A percentile compares a stretch with the other conserved stretches of the same genome.
phyloP scores from a whole-genome alignment of 2,113 vertebrate genomes.

The Thunnus thynnus region DNA sequence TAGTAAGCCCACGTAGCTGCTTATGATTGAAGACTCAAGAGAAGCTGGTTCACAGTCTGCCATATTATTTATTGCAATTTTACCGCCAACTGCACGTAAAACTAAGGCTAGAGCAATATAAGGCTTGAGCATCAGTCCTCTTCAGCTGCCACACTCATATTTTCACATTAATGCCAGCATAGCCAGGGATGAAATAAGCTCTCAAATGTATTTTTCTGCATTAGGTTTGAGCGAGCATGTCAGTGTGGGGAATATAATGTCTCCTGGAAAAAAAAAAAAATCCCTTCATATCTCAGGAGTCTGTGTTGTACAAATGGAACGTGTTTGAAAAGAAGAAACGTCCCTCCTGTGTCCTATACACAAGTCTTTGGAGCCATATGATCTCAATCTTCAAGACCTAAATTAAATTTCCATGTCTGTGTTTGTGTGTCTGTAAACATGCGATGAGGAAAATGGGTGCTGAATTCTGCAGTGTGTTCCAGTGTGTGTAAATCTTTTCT shows the following conservation, averaged over 20 bases:
- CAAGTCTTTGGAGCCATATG: not conserved
- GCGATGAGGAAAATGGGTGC: not conserved
- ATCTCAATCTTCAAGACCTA: conserved; percentile 22
- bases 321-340: conserved; percentile 6
- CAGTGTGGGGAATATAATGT: conserved; percentile 40
- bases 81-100: conserved; percentile 23
- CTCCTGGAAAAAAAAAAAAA: not conserved
- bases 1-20: not conserved
- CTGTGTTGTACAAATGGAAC: conserved; percentile 35
- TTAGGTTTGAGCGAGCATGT: conserved; percentile 6
- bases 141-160: conserved; percentile 53
- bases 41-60: conserved; percentile 18
- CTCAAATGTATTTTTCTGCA: conserved; percentile 39
- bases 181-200: conserved; percentile 56
- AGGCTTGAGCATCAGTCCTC: conserved; percentile 21
- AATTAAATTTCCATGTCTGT: conserved; percentile 21
- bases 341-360: not conserved
- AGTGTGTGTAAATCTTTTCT: not conserved
- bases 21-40: conserved; percentile 24
- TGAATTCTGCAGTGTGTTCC: not conserved
- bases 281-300: conserved; percentile 4
- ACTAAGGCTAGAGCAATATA: conserved; percentile 11
- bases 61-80: conserved; percentile 42
- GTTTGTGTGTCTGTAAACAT: conserved; percentile 13
- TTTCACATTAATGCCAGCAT: conserved; percentile 54